These are phyloP conservation scores for Dynastes hyllus DNA, from an alignment of 2,888 invertebrate species.

Conservation along the genomic window DNA sequence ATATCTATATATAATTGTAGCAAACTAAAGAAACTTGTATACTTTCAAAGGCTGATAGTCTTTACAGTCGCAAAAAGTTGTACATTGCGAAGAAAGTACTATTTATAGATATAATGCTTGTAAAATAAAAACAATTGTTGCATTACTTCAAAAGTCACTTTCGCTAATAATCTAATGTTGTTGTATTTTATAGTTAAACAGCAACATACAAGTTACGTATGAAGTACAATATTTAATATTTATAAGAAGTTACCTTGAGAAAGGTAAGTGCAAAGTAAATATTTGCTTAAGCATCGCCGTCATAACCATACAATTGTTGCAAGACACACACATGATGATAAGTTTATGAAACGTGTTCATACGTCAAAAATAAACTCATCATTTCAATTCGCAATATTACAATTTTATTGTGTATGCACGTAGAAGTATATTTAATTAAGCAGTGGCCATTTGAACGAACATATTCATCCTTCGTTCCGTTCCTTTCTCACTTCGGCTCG, in stretches of 20 bases:
- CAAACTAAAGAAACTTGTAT: too few species aligned
- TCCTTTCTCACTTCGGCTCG: neutral
- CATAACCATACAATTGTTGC: constrained; percentile 14
- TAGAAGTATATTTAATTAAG: too few species aligned
- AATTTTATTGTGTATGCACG: too few species aligned
- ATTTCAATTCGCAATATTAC: too few species aligned
- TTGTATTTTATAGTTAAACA: neutral
- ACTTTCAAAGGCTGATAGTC: too few species aligned
- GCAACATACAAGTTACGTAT: neutral
- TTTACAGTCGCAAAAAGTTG: too few species aligned
- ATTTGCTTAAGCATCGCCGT: constrained; percentile 30
- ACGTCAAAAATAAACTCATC: too few species aligned
- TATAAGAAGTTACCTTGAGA: constrained; percentile 39
- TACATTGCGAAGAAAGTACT: neutral
- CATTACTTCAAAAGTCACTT: neutral
- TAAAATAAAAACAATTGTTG: neutral
- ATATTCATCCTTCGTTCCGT: neutral
- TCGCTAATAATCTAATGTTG: neutral
- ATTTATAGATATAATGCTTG: neutral
- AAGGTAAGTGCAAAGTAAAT: constrained; percentile 37
- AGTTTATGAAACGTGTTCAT: neutral
- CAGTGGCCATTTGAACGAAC: neutral
- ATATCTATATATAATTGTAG: too few species aligned
- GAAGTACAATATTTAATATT: constrained; percentile 17
- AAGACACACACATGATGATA: constrained; percentile 2